Conservation (phyloP, 2,797 vertebrate genomes). For the Girardinus metallicus region DNA sequence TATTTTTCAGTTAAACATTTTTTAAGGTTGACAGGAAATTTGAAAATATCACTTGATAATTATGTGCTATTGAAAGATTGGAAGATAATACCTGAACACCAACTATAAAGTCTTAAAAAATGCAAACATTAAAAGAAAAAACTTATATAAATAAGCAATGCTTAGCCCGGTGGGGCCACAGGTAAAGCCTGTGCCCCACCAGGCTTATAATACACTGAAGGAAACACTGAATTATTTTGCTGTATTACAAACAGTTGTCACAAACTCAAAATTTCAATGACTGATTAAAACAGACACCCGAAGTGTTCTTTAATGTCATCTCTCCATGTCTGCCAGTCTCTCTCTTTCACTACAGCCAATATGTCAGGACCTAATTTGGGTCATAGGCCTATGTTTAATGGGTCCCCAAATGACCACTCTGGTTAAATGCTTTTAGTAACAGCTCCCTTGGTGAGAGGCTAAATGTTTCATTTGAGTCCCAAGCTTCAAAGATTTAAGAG, state of each 20-base stretch:
- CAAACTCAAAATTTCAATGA: conserved; percentile 59
- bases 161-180: too few species aligned
- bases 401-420: conserved; percentile 58
- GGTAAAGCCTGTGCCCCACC: too few species aligned
- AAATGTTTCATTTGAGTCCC: conserved; percentile 75
- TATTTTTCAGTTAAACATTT: too few species aligned
- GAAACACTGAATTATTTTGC: neutral
- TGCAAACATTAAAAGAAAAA: too few species aligned
- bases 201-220: too few species aligned
- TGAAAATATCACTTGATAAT: too few species aligned
- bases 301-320: conserved; percentile 56
- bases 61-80: too few species aligned
- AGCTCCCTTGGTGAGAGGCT: conserved; percentile 63
- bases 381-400: conserved; percentile 73
- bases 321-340: conserved; percentile 27
- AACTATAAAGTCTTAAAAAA: too few species aligned
- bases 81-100: too few species aligned
- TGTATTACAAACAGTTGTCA: conserved; percentile 11
- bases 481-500: conserved; percentile 70
- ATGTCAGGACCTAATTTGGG: conserved; percentile 74
- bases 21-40: too few species aligned
- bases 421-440: conserved; percentile 58
- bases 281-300: conserved; percentile 55
- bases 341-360: conserved; percentile 35
- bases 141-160: too few species aligned